Evolutionary conservation across 1,140 invertebrate species (phyloP).

Genomic region (Mycetomoellerius zeteki): DNA sequence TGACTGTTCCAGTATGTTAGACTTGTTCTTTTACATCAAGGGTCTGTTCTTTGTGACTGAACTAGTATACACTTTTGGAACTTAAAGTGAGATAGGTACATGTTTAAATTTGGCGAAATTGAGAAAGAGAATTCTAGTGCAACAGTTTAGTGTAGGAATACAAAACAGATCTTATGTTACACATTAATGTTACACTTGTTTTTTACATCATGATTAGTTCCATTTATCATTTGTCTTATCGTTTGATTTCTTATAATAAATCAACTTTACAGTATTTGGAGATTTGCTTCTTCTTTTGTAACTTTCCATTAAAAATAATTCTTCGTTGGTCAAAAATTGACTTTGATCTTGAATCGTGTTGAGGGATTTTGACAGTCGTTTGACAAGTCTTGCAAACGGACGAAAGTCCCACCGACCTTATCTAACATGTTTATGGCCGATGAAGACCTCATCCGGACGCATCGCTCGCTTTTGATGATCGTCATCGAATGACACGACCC

Average conservation of each 20-base stretch:
- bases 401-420: slow-evolving; percentile 91
- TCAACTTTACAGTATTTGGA: neutral
- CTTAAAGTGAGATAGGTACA: too few relatives aligned
- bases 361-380: slow-evolving; percentile 12
- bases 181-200: too few relatives aligned
- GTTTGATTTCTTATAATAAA: neutral
- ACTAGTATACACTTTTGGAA: too few relatives aligned
- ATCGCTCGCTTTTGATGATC: slow-evolving; percentile 64
- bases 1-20: too few relatives aligned
- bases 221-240: neutral
- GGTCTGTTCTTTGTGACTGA: too few relatives aligned
- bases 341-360: neutral
- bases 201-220: neutral
- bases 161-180: too few relatives aligned
- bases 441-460: slow-evolving; percentile 90
- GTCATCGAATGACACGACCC: neutral
- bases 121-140: too few relatives aligned
- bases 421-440: slow-evolving; percentile 84
- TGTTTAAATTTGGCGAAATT: too few relatives aligned
- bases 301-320: neutral
- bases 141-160: too few relatives aligned
- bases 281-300: neutral
- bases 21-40: too few relatives aligned
- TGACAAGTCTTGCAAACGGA: slow-evolving; percentile 90
- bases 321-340: neutral